Evolutionary conservation across 2,888 invertebrate species (phyloP).

Genomic region (Eulithis testata): DNA sequence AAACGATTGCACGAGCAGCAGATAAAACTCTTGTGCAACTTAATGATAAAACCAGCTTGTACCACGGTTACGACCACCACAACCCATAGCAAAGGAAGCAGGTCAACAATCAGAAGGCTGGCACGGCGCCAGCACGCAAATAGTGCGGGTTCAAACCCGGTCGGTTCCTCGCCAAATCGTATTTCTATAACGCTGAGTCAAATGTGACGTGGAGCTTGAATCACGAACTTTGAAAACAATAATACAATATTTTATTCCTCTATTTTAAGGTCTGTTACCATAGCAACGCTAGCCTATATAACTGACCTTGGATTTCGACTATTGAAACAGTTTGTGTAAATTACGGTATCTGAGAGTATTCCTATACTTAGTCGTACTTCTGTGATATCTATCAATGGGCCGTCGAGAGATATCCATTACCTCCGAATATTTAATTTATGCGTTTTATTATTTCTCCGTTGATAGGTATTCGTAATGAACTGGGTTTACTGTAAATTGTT

Average conservation of each 20-base stretch:
- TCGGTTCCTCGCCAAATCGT: conserved; percentile 68
- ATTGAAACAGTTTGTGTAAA: no score
- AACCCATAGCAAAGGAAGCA: conserved; percentile 45
- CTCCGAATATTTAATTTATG: no score
- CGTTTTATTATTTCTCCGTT: no score
- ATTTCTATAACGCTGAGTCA: conserved; percentile 73
- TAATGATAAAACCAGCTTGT: conserved; percentile 15
- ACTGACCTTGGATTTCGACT: background rate
- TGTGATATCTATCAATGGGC: no score
- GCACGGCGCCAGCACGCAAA: conserved; percentile 69
- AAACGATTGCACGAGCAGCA: conserved; percentile 1
- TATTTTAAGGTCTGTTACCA: conserved; percentile 1
- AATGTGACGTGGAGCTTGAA: conserved; percentile 42
- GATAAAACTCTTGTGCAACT: conserved; percentile 22
- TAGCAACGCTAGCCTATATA: background rate
- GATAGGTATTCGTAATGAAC: no score
- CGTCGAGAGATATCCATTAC: no score
- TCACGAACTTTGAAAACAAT: conserved; percentile 30
- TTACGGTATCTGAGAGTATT: no score
- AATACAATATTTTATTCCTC: background rate
- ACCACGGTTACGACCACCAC: conserved; percentile 20
- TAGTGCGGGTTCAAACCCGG: conserved; percentile 78
- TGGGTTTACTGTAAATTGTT: no score
- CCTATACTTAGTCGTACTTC: no score
- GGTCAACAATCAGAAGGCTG: conserved; percentile 68